Conservation (phyloP, 2,113 vertebrate genomes). For the Martes martes region DNA sequence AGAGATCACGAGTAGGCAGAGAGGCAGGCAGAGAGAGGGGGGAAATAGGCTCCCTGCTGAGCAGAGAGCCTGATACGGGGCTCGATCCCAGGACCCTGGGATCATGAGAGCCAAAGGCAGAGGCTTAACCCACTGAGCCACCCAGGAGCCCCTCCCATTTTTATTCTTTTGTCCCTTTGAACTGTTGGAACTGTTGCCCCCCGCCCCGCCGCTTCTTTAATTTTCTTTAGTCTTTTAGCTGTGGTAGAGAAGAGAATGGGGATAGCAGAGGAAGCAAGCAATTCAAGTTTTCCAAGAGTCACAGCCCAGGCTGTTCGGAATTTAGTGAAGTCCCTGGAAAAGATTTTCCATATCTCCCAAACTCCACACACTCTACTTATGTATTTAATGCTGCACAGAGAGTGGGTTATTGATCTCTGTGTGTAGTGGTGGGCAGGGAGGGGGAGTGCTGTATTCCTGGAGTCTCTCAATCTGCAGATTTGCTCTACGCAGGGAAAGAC, state of each 20-base stretch:
- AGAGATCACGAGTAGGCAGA: too few relatives aligned
- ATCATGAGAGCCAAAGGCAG: too few relatives aligned
- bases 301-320: background rate
- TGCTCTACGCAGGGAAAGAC: background rate
- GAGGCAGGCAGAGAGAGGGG: too few relatives aligned
- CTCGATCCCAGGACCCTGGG: too few relatives aligned
- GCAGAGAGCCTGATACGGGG: too few relatives aligned
- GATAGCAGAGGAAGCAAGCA: background rate
- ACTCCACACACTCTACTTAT: background rate
- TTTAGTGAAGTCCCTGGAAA: background rate
- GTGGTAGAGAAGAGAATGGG: background rate
- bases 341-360: background rate
- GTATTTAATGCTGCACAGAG: background rate
- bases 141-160: background rate
- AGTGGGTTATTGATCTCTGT: background rate
- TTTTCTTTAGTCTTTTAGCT: slow-evolving; percentile 19
- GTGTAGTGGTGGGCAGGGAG: background rate
- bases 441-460: background rate
- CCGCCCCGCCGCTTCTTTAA: background rate
- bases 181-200: background rate
- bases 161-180: background rate
- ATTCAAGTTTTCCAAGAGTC: background rate
- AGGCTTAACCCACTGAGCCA: too few relatives aligned
- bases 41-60: too few relatives aligned
- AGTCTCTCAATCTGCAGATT: background rate